Conservation (phyloP, 2,888 invertebrate species). For the Cheilosia impressa region DNA sequence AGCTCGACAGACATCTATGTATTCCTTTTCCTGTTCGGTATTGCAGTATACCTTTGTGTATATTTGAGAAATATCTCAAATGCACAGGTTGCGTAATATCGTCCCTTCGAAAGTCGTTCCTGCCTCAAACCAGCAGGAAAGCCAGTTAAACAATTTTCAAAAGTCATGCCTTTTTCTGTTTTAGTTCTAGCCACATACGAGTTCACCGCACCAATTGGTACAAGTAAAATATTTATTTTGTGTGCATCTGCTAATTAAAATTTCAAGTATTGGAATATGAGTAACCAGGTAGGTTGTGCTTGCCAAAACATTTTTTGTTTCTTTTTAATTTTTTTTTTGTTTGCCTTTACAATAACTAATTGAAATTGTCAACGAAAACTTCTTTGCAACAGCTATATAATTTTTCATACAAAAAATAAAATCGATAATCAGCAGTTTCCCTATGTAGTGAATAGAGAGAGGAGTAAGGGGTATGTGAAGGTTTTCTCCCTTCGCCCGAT, state of each 20-base stretch:
- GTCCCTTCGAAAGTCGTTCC: constrained; percentile 38
- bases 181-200: constrained; percentile 19
- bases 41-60: constrained; percentile 48
- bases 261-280: constrained; percentile 69
- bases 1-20: constrained; percentile 68
- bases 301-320: constrained; percentile 18
- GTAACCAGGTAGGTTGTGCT: constrained; percentile 73
- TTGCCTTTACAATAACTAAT: constrained; percentile 1
- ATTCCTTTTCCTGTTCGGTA: constrained; percentile 63
- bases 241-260: constrained; percentile 43
- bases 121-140: not conserved
- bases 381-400: constrained; percentile 41
- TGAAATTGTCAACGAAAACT: constrained; percentile 28
- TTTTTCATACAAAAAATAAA: constrained; percentile 16
- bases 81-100: constrained; percentile 72
- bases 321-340: too few species aligned
- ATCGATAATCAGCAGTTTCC: constrained; percentile 48
- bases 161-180: constrained; percentile 23
- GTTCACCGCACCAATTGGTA: constrained; percentile 3
- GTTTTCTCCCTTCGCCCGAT: constrained; percentile 7
- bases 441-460: not conserved
- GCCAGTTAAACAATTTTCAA: not conserved
- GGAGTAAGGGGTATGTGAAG: not conserved
- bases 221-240: constrained; percentile 38
- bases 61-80: constrained; percentile 42